Evolutionary conservation across 2,113 vertebrate species (phyloP), one percentile per base, ranked within the genome.

Genomic region (Thalassoma bifasciatum): DNA sequence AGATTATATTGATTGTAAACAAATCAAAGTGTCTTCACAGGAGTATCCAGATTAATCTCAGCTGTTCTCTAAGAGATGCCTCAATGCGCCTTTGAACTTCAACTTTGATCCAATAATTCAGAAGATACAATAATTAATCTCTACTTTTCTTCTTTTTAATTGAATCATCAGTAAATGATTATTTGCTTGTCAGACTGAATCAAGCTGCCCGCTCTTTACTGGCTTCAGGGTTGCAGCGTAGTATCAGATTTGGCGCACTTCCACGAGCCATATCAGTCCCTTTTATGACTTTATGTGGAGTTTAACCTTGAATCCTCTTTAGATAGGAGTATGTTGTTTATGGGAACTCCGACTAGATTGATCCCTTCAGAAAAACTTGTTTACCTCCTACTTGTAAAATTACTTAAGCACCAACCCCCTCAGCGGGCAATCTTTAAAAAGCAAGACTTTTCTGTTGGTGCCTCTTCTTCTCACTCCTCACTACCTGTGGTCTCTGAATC

Each of bases 1-100:
- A 38, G 65, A 84, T 50, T 72, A 64, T 63, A 68, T 61, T 62
- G 56, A 75, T 87, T 22, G 36, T 26, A 66, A 79, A 73, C 72
- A 23, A 12, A 30, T 38, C 72, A 23, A 69, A 51, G 17, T 51
- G 62, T 8, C 12, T 34, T 50, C 23, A n/a, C 1, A 24, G 50
- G 42, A 64, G 8, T 34, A 36, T 6, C 19, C 6, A 34, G 8
- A 50, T 10, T 54, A 53, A 40, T 53, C 10, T 51, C 6, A 17
- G 36, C 53, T 59, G 68, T 58, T 61, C 51, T 24, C 53, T 57
- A 24, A 63, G 5, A 42, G 17, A 3, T 17, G 5, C n/a, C 8
- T 38, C 53, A 1, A 13, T 44, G 14, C 42, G 16, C 42, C 3
- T 44, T 14, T 46, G 21, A 19, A n/a, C 22, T 38, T 36, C 30